A percentile compares a stretch with the other conserved stretches of the same genome.
Conservation (phyloP, 2,888 invertebrate species). For the Barypeithes pellucidus region DNA sequence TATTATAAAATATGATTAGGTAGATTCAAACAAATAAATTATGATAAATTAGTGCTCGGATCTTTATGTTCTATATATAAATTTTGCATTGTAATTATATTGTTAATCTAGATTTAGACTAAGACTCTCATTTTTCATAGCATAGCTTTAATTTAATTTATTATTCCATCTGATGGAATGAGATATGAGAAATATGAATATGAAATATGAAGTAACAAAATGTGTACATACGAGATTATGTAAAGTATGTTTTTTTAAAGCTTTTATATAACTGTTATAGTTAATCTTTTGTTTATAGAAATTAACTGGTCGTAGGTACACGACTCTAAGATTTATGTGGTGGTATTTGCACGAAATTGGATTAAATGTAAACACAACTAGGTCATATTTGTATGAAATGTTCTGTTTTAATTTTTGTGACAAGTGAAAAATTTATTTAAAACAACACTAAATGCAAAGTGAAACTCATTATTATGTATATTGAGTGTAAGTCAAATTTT, state of each 20-base stretch:
- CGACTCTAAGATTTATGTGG: constrained; percentile 32
- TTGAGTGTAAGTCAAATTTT: too few species aligned
- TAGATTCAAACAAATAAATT: constrained; percentile 44
- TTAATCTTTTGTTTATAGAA: constrained; percentile 28
- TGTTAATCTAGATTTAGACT: constrained; percentile 41
- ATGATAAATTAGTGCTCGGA: constrained; percentile 46
- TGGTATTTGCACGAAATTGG: constrained; percentile 18
- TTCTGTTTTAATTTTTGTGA: neutral
- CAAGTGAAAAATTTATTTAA: constrained; percentile 8
- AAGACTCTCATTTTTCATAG: constrained; percentile 14
- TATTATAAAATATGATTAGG: constrained; percentile 39
- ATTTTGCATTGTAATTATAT: constrained; percentile 44
- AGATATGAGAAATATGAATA: neutral
- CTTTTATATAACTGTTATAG: constrained; percentile 5
- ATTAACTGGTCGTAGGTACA: constrained; percentile 24
- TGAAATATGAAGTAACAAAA: constrained; percentile 5
- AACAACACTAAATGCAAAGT: too few species aligned
- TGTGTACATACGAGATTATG: constrained; percentile 3
- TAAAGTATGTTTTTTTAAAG: constrained; percentile 6
- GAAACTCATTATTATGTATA: too few species aligned
- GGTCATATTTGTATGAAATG: constrained; percentile 31
- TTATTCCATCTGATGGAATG: neutral
- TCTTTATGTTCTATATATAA: constrained; percentile 44
- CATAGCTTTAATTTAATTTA: constrained; percentile 8
- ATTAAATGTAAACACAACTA: constrained; percentile 14